Evolutionary conservation across 2,888 invertebrate species (phyloP), one percentile per base, ranked within the genome.

Genomic region (Polymixis lichenea): DNA sequence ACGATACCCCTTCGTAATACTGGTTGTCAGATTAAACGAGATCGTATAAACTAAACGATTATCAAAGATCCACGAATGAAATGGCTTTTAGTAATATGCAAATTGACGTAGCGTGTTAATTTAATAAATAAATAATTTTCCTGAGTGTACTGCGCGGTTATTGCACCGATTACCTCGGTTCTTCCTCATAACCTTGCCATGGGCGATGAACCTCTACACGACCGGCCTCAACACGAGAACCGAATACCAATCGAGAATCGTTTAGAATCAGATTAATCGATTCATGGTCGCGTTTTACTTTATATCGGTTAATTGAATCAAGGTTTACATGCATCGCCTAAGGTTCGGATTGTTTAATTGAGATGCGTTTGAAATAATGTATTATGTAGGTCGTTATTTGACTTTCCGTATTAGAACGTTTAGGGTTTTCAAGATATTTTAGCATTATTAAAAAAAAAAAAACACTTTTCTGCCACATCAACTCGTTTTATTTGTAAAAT

Each of bases 221-320:
- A 76, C 75, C 72, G 79, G 65, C 80, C 87, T 85, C 79, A 64
- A 77, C 72, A 78, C 77, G 77, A 87, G 73, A 70, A 71, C 58
- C 73, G 86, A 88, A 87, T 88, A 75, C 72, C 73, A 81, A 87
- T 82, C 75, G 68, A 87, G 76, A 80, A 80, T 78, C 75, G 69
- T 73, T 81, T 77, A 68, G 67, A 88, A 82, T 81, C 66, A 74
- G 88, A 84, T 86, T 82, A 77, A 82, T 80, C 86, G 78, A 80
- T 75, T 60, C 77, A 67, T 80, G 82, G 86, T 71, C 46, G 68
- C 73, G 64, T 80, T 79, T 84, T 86, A 73, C 55, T 77, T 82
- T 71, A 58, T 49, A 81, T 78, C 70, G 68, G 68, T 68, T 84
- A 77, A 66, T 82, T 66, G 53, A 69, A 58, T 77, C 77, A 85